Conservation (phyloP, 1,140 invertebrate species). For the Euwallacea fornicatus region DNA sequence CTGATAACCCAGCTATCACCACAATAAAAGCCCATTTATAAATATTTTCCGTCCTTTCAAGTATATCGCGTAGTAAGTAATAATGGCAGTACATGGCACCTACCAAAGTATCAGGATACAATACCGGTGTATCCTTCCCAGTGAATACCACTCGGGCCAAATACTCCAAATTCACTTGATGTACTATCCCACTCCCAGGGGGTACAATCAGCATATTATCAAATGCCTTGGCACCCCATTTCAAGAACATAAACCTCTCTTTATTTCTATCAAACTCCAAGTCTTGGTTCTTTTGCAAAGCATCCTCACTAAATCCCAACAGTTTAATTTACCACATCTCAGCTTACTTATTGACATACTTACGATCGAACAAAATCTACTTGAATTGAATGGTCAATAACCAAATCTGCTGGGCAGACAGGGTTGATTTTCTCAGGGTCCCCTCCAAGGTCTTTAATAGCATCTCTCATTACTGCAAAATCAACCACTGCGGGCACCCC, state of each 20-base stretch:
- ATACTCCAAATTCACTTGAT: conserved; percentile 98
- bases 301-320: conserved; percentile 68
- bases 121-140: conserved; percentile 59
- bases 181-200: conserved; percentile 96
- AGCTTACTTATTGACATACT: conserved; percentile 48
- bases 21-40: no score
- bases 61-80: no score
- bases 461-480: conserved; percentile 98
- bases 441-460: conserved; percentile 82
- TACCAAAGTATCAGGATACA: conserved; percentile 93
- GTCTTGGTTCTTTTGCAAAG: conserved; percentile 91
- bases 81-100: conserved; percentile 18
- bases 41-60: no score
- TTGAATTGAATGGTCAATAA: conserved; percentile 98
- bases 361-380: conserved; percentile 91
- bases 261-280: conserved; percentile 96
- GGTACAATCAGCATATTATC: conserved; percentile 97
- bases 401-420: conserved; percentile 94
- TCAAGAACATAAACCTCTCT: conserved; percentile 94
- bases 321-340: background rate
- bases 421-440: conserved; percentile 96
- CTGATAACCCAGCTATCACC: no score
- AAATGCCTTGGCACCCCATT: conserved; percentile 96
- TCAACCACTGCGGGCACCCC: conserved; percentile 98
- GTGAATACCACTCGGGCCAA: conserved; percentile 93